phyloP scores from a whole-genome alignment of 2,797 vertebrate species.

The Buceros bicornis region DNA sequence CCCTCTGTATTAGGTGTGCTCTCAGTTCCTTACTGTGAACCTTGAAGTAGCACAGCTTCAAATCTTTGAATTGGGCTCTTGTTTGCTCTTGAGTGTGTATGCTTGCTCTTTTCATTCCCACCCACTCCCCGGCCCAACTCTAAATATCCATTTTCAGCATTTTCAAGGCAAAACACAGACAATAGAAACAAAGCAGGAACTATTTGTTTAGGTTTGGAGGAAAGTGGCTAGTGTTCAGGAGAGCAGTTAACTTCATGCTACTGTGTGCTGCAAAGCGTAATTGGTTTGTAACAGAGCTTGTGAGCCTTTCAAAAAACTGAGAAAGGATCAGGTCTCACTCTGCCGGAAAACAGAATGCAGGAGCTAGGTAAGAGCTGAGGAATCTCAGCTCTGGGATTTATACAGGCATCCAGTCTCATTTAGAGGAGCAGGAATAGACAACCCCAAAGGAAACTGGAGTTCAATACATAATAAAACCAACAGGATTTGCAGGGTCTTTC shows the following conservation, averaged over 20 bases:
- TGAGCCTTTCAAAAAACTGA: not conserved
- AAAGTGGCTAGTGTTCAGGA: not conserved
- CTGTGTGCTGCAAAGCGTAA: not conserved
- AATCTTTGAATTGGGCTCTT: not conserved
- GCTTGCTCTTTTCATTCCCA: not conserved
- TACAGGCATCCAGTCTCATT: not conserved
- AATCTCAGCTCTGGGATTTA: not conserved
- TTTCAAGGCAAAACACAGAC: conserved; percentile 17
- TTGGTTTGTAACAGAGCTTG: not conserved
- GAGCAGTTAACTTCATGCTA: not conserved
- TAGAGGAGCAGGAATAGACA: not conserved
- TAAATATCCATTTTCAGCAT: not conserved
- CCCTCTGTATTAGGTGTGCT: not conserved
- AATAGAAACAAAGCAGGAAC: not conserved
- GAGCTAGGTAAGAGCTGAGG: not conserved
- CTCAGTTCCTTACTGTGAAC: not conserved
- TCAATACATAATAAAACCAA: not conserved
- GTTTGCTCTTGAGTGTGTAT: not conserved
- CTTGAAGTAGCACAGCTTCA: not conserved
- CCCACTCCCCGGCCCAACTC: not conserved
- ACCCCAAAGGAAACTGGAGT: not conserved
- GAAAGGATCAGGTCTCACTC: not conserved
- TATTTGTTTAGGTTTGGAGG: not conserved
- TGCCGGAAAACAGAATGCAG: not conserved
- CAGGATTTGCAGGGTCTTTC: not conserved